Conservation (phyloP, 1,140 invertebrate species). For the Zaprionus camerounensis region DNA sequence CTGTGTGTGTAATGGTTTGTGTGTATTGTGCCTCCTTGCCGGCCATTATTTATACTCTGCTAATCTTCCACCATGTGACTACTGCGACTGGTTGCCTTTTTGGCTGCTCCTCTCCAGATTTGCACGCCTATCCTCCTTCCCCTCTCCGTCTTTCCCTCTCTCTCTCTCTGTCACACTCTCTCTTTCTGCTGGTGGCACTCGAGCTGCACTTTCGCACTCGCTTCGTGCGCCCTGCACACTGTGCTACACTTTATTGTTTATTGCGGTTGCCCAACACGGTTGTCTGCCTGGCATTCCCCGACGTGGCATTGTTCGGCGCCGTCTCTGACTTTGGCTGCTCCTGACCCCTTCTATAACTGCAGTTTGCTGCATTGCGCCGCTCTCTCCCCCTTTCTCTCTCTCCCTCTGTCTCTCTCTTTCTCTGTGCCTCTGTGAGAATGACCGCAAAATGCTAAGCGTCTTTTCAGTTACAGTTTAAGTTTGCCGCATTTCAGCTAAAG, state of each 20-base stretch:
- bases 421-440: constrained; percentile 22
- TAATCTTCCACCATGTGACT: constrained; percentile 66
- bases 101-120: constrained; percentile 38
- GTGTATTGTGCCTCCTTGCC: constrained; percentile 15
- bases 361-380: constrained; percentile 55
- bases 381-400: neutral
- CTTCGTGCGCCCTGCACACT: constrained; percentile 32
- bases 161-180: neutral
- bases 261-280: constrained; percentile 55
- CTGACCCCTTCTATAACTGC: constrained; percentile 27
- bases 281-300: constrained; percentile 24
- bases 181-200: neutral
- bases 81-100: constrained; percentile 60
- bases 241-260: constrained; percentile 67
- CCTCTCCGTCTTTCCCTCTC: neutral
- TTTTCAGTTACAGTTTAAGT: constrained; percentile 69
- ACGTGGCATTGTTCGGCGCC: constrained; percentile 41
- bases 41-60: constrained; percentile 68
- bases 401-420: neutral
- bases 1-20: constrained; percentile 1
- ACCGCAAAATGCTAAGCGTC: constrained; percentile 69
- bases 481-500: constrained; percentile 66
- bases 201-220: constrained; percentile 38
- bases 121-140: neutral
- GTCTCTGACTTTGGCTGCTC: neutral